Evolutionary conservation across 1,140 invertebrate genomes (phyloP).

Genomic region (Chrysoperla carnea): DNA sequence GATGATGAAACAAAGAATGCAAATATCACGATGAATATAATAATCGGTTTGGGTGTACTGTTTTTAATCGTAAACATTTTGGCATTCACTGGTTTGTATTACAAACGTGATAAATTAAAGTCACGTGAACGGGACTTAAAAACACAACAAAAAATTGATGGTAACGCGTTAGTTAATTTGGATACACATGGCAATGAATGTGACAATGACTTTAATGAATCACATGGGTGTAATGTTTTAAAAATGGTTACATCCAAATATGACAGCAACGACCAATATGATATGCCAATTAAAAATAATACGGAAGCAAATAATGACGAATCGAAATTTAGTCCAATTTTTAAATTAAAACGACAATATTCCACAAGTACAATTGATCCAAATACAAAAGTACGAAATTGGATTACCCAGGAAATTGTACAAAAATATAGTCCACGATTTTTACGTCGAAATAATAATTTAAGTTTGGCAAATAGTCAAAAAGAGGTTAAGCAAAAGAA

Average conservation of each 20-base stretch:
- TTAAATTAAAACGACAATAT: slow-evolving; percentile 47
- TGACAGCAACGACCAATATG: slow-evolving; percentile 33
- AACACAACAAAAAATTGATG: slow-evolving; percentile 12
- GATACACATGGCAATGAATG: slow-evolving; percentile 4
- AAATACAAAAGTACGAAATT: slow-evolving; percentile 66
- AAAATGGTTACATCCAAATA: slow-evolving; percentile 31
- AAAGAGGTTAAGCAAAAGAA: slow-evolving; percentile 22
- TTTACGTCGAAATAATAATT: slow-evolving; percentile 27
- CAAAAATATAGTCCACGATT: slow-evolving; percentile 49
- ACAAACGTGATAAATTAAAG: slow-evolving; percentile 43
- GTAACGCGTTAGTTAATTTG: background rate
- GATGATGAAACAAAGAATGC: too few relatives aligned
- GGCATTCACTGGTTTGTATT: slow-evolving; percentile 57
- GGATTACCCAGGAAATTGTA: slow-evolving; percentile 61
- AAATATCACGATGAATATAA: slow-evolving; percentile 37
- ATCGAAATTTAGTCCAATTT: slow-evolving; percentile 38
- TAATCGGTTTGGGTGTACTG: slow-evolving; percentile 56
- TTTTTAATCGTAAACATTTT: slow-evolving; percentile 71
- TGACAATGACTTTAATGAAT: slow-evolving; percentile 17
- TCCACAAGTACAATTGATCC: slow-evolving; percentile 66
- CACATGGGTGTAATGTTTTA: slow-evolving; percentile 32
- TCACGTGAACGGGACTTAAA: slow-evolving; percentile 29
- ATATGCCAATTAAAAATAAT: slow-evolving; percentile 26
- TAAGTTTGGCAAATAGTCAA: slow-evolving; percentile 26
- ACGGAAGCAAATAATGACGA: slow-evolving; percentile 29